Conservation (phyloP, 2,888 invertebrate species). For the Diarsia mendica region DNA sequence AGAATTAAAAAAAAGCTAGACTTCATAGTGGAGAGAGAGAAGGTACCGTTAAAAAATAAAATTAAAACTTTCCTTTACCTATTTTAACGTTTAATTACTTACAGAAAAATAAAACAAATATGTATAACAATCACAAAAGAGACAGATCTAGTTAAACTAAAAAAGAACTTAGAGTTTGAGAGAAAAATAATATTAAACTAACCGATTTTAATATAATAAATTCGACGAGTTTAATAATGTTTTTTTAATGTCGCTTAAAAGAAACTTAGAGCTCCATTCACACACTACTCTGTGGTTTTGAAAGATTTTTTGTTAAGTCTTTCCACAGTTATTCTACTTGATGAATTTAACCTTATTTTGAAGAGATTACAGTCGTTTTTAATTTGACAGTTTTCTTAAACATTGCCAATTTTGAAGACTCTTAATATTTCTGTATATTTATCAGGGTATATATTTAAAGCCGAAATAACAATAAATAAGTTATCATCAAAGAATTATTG, state of each 20-base stretch:
- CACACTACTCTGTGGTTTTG: background rate
- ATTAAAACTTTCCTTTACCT: constrained; percentile 12
- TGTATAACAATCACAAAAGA: constrained; percentile 18
- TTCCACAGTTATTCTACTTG: background rate
- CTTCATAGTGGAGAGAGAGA: background rate
- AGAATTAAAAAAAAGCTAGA: background rate
- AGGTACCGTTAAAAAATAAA: constrained; percentile 11
- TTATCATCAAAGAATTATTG: constrained; percentile 24
- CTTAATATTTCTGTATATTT: background rate
- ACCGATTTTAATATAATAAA: constrained; percentile 18
- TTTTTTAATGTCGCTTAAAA: background rate
- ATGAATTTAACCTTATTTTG: background rate
- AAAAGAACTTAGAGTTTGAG: background rate
- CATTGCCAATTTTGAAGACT: background rate
- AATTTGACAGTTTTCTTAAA: too few species aligned
- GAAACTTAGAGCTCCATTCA: constrained; percentile 7
- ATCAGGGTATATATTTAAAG: background rate
- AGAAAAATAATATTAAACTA: constrained; percentile 1
- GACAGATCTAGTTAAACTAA: constrained; percentile 25
- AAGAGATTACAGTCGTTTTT: background rate
- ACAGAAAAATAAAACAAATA: constrained; percentile 28
- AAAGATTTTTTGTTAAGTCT: background rate
- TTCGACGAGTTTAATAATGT: constrained; percentile 1
- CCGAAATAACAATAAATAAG: constrained; percentile 1
- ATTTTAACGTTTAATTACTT: constrained; percentile 31